phyloP scores from a whole-genome alignment of 1,140 invertebrate genomes.

The Bilobella aurantiaca region DNA sequence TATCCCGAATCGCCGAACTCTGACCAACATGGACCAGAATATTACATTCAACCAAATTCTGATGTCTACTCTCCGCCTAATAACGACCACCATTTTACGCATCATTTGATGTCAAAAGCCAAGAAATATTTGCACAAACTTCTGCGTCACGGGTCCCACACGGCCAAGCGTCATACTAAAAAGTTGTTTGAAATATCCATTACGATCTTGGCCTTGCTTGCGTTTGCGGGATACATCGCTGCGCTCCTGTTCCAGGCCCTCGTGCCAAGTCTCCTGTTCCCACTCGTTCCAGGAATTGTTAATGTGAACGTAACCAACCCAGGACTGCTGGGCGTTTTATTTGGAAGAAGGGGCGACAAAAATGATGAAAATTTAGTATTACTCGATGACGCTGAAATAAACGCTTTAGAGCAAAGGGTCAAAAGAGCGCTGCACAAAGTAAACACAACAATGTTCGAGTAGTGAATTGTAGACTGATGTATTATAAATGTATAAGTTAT shows the following conservation, averaged over 20 bases:
- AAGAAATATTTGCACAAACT: not conserved
- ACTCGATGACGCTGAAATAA: not conserved
- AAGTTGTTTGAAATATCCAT: constrained; percentile 19
- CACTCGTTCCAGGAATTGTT: not conserved
- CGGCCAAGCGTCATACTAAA: not conserved
- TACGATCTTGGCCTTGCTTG: constrained; percentile 21
- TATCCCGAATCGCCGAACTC: too few species aligned
- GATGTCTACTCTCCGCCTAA: not conserved
- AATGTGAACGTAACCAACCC: not conserved
- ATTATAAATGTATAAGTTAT: too few species aligned
- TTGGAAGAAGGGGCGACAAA: not conserved
- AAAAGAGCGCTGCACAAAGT: not conserved
- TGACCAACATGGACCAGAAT: not conserved
- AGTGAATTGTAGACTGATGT: too few species aligned
- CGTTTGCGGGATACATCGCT: constrained; percentile 19
- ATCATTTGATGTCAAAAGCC: not conserved
- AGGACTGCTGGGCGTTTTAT: not conserved
- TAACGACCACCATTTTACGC: not conserved
- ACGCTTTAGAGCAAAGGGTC: not conserved
- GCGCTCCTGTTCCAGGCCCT: constrained; percentile 19
- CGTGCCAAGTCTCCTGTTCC: not conserved
- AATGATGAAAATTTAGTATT: not conserved
- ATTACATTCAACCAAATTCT: not conserved
- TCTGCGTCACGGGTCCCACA: not conserved
- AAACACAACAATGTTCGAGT: too few species aligned